Conservation (phyloP, 2,113 vertebrate species). For the Abramis brama region DNA sequence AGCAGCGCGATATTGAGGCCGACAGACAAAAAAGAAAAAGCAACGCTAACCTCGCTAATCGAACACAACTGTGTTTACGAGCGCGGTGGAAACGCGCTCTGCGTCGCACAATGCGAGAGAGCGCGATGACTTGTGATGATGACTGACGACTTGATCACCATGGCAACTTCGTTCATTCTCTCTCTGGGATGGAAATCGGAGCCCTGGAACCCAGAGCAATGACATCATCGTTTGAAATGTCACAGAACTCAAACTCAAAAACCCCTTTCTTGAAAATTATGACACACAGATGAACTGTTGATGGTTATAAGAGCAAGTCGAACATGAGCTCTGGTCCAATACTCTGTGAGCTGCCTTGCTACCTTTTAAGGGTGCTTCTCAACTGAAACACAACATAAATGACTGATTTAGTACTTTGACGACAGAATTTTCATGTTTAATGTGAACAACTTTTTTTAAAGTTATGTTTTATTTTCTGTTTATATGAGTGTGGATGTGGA, state of each 20-base stretch:
- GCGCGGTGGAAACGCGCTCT: conserved; percentile 6
- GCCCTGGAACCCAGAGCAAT: conserved; percentile 8
- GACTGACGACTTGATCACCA: conserved; percentile 2
- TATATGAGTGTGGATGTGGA: neutral
- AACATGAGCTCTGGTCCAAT: neutral
- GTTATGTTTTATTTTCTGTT: neutral
- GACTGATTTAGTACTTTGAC: neutral
- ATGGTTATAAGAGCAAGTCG: neutral
- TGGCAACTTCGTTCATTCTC: conserved; percentile 14
- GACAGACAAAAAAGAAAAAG: conserved; percentile 20
- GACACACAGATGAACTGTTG: neutral
- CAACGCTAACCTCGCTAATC: conserved; percentile 46
- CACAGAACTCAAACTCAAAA: conserved; percentile 3
- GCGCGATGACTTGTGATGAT: neutral
- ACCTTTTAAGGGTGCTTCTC: neutral
- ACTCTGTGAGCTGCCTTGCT: neutral
- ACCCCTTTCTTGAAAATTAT: neutral
- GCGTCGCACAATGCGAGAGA: conserved; percentile 7
- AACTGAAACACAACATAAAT: neutral
- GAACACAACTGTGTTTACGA: conserved; percentile 57
- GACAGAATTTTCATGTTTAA: neutral
- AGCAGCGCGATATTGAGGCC: neutral
- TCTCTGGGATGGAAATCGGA: conserved; percentile 15
- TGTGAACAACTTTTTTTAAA: neutral
- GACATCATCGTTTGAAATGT: conserved; percentile 38